phyloP scores from a whole-genome alignment of 2,888 invertebrate genomes.

The Cheilosia urbana region DNA sequence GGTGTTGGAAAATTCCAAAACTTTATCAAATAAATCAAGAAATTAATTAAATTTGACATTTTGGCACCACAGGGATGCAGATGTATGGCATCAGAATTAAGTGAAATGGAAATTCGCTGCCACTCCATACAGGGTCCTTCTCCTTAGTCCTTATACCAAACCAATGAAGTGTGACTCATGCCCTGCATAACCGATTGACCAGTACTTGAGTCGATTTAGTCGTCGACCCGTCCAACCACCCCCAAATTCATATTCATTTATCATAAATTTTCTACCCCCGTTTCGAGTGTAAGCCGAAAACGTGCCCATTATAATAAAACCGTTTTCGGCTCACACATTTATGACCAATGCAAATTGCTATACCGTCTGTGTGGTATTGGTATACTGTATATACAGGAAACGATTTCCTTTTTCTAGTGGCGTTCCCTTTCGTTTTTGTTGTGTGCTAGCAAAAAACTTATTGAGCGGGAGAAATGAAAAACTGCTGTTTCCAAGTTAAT shows the following conservation, averaged over 20 bases:
- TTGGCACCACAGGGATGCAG: constrained; percentile 53
- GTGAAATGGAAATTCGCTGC: constrained; percentile 51
- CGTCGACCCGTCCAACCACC: constrained; percentile 6
- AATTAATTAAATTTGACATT: constrained; percentile 84
- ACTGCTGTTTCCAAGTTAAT: constrained; percentile 73
- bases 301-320: constrained; percentile 69
- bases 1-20: constrained; percentile 74
- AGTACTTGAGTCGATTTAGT: constrained; percentile 49
- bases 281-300: constrained; percentile 27
- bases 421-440: constrained; percentile 43
- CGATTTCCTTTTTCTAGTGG: constrained; percentile 55
- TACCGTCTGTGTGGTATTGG: constrained; percentile 13
- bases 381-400: constrained; percentile 29
- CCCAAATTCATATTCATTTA: constrained; percentile 45
- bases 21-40: constrained; percentile 83
- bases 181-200: constrained; percentile 26
- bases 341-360: constrained; percentile 61
- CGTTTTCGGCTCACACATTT: constrained; percentile 57
- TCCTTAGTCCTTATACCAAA: too few species aligned
- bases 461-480: constrained; percentile 60
- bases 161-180: constrained; percentile 36
- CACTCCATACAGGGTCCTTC: not conserved
- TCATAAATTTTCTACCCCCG: constrained; percentile 42
- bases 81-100: constrained; percentile 18
- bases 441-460: constrained; percentile 43